Base-by-base conservation (phyloP, 1,140 invertebrate species). In the Laodelphax striatellus region DNA sequence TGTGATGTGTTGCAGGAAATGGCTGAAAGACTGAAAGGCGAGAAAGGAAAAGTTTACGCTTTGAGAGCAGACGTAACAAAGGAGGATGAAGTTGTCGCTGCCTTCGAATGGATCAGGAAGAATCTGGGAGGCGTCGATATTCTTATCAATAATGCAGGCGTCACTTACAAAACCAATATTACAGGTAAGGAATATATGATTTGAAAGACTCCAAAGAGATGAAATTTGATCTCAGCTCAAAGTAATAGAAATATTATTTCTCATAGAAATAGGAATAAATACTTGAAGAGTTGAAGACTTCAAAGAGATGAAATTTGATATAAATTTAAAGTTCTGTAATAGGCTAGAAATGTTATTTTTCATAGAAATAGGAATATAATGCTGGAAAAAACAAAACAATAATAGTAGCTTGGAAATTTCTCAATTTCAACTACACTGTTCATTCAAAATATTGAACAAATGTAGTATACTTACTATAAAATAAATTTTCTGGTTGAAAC, bases 111-210 rank as follows among this genome's bases (percentile, higher is more conserved):
- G 76, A 76, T 82, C 13, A 76, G 80, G 46, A 69, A 77, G 10
- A 77, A 78, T 1, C 71, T 83, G 31, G 84, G 82, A 5, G 79
- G 81, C 14, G 73, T 87, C 1, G 80, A 88, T 67, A 72, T 90
- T 1, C 73, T 88, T 50, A 73, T 91, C 24, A 91, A 90, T 67
- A 88, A 86, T 68, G 87, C 88, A 3, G 88, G 65, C 2, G 56
- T 66, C 14, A 57, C 64, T 13, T 62, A 63, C 57, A 58, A 31
- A 22, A 55, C 60, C 38, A 62, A 60, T 43, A 46, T 67, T 21
- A 43, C 62, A 52, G 64, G 66, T 67, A 19, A 21, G 2, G 10
- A 8, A 2, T 5, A 24, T 21, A 52, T 52, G 46, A 21, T 52
- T n/a, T 6, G 11, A n/a, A 24, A 21, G 19, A 2, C 6, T 52